Base-by-base conservation (phyloP, 1,140 invertebrate genomes). In the Coelopa frigida region DNA sequence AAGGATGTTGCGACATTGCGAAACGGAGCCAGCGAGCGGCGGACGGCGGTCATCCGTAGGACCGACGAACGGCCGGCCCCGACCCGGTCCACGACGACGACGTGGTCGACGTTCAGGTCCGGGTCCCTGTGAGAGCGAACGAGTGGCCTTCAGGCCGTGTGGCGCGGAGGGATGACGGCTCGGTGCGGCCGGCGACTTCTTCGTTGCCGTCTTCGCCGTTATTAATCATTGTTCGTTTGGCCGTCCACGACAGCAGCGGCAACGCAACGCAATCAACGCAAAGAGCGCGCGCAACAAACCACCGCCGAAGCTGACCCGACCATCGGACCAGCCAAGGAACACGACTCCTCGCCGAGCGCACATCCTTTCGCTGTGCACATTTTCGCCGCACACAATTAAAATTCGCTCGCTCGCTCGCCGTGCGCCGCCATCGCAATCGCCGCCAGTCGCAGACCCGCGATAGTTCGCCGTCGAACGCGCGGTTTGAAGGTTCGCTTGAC, bases 161-260 rank as follows among this genome's bases (percentile, higher is more conserved):
- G n/a, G n/a, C n/a, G n/a, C n/a, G n/a, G n/a, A n/a, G n/a, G n/a
- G n/a, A n/a, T n/a, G n/a, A n/a, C n/a, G n/a, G n/a, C n/a, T n/a
- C n/a, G n/a, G n/a, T n/a, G n/a, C 17, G 32, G 24, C 21, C 33
- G 15, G 43, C 54, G 55, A 49, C 52, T 55, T 62, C 58, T 59
- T 61, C 53, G 52, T 47, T 50, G 51, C 56, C 52, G 56, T 59
- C 59, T 66, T 66, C 53, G 54, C 52, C 57, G 61, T 65, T 65
- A 61, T 61, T 61, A 65, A 65, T 65, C 62, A 65, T 65, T 65
- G 58, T 59, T 57, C 62, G 59, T 58, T 65, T 65, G 52, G 54
- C 61, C 62, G 62, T 65, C 61, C 57, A 50, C 59, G 53, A 56
- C 64, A 65, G 57, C 56, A 59, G 62, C 62, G 60, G 59, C 54